Evolutionary conservation across 2,113 vertebrate genomes (phyloP).

Genomic region (Vidua macroura): DNA sequence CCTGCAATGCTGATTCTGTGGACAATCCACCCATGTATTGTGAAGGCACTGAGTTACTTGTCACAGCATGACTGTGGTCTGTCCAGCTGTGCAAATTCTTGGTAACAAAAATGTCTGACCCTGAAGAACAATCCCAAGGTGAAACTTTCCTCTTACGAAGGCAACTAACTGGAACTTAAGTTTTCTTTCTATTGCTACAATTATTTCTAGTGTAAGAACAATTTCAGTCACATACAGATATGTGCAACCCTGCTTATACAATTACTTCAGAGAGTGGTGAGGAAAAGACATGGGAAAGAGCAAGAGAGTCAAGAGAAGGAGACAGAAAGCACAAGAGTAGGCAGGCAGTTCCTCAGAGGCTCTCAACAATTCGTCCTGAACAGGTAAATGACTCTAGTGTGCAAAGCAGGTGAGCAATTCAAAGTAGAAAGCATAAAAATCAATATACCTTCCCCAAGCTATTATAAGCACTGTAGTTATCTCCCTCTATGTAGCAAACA

Average conservation of each 20-base stretch:
- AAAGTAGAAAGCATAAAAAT: conserved; percentile 24
- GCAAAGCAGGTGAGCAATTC: background rate
- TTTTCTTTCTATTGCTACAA: background rate
- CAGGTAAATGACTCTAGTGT: background rate
- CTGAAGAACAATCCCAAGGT: background rate
- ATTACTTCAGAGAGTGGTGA: background rate
- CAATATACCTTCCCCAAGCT: background rate
- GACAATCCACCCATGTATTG: background rate
- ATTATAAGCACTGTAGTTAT: background rate
- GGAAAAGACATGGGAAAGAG: background rate
- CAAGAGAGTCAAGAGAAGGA: background rate
- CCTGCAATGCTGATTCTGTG: background rate
- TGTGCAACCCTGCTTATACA: background rate
- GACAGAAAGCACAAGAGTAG: background rate
- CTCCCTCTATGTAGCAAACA: background rate
- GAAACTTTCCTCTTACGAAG: background rate
- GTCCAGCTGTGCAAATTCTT: background rate
- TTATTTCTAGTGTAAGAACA: background rate
- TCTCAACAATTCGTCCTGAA: background rate
- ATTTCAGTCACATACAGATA: background rate
- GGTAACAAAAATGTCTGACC: background rate
- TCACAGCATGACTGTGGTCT: background rate
- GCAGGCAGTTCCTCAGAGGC: background rate
- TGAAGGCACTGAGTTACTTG: background rate
- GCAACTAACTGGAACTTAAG: background rate